Evolutionary conservation across 2,888 invertebrate genomes (phyloP).

Genomic region (Mimachlamys varia): DNA sequence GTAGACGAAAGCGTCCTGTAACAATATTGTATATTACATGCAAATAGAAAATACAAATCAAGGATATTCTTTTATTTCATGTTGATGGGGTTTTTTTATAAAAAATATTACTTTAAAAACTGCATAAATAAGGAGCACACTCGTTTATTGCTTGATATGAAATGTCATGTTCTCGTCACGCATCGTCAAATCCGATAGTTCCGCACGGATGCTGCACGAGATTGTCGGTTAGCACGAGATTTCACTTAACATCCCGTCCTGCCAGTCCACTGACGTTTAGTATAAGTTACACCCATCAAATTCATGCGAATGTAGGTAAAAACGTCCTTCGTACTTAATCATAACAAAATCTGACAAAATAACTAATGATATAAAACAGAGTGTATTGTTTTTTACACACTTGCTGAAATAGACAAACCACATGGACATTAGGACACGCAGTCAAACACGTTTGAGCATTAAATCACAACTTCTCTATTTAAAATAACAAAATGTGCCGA

Average conservation of each 20-base stretch:
- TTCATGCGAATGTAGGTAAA: conserved; percentile 32
- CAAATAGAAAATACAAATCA: no score
- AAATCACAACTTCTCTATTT: conserved; percentile 34
- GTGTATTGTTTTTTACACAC: neutral
- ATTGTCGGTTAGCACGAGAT: neutral
- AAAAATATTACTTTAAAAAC: no score
- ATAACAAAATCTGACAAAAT: conserved; percentile 17
- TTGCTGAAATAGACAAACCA: neutral
- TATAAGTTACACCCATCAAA: conserved; percentile 8
- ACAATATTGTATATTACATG: no score
- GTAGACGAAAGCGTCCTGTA: no score
- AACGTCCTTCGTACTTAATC: neutral
- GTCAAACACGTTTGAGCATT: neutral
- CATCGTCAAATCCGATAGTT: neutral
- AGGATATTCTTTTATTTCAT: no score
- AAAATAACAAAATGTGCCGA: conserved; percentile 31
- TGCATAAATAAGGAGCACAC: neutral
- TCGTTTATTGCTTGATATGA: neutral
- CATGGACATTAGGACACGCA: neutral
- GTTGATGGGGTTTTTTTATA: no score
- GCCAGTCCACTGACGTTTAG: neutral
- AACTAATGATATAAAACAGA: conserved; percentile 18
- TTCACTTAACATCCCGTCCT: neutral
- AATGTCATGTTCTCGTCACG: conserved; percentile 15
- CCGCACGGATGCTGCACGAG: neutral